Base-by-base conservation (phyloP, 92 coral and sea anemone species). In the Siderastrea siderea region DNA sequence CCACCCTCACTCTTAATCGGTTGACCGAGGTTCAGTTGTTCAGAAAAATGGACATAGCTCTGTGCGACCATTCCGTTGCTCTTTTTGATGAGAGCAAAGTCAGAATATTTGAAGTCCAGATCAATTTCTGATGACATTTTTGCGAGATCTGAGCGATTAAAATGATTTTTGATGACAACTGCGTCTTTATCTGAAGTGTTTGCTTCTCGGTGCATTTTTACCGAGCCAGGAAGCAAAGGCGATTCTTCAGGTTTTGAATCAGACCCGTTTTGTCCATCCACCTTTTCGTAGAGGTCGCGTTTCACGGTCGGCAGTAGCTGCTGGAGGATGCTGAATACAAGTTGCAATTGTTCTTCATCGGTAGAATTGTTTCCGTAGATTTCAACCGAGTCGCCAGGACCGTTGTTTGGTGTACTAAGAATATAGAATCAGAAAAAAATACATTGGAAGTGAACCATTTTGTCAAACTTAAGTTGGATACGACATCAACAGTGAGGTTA, bases 161-260 rank as follows among this genome's bases (percentile, higher is more conserved):
- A 85, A 53, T 77, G 84, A 51, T 81, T 88, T 19, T 82, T 82
- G 64, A 88, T 70, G 43, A 63, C 62, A 13, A 88, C 81, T 47
- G 77, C 19, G 14, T 47, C 91, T 19, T 15, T 58, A 73, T 83
- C 79, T 14, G 69, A 49, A 8, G 91, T 88, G 74, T 82, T 7
- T 26, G 88, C 91, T 71, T 88, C 72, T 49, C 91, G 80, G 77
- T 88, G 91, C 91, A 88, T 88, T 6, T 47, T 80, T 43, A 88
- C 87, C 10, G 88, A 60, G 52, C 69, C 88, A 11, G 91, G 91
- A 49, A 88, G 45, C 77, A 88, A 19, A 4, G 82, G 79, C 5
- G 91, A 82, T 3, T 88, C 59, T 65, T 88, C 91, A 13, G 91
- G 88, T 26, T 13, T 57, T 3, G 54, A 38, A 5, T 66, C 38